These are phyloP conservation scores for Formicarius rufipectus DNA, from an alignment of 2,113 vertebrate species.

Conservation along the genomic window DNA sequence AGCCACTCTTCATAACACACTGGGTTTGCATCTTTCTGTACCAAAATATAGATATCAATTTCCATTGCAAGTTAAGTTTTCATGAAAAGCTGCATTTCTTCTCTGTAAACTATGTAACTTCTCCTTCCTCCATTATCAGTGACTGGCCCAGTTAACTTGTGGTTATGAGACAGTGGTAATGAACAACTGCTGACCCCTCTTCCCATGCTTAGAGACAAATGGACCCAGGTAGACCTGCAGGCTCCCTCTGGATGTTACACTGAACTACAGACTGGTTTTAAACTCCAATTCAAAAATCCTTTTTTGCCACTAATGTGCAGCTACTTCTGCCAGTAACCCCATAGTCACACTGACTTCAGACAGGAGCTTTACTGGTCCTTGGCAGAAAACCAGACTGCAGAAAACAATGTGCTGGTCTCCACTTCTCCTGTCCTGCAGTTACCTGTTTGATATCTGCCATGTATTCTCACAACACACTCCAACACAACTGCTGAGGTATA, in stretches of 20 bases:
- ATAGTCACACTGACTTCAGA: background rate
- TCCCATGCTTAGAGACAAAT: background rate
- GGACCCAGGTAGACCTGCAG: background rate
- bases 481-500: background rate
- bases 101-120: background rate
- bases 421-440: background rate
- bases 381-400: background rate
- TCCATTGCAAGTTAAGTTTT: background rate
- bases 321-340: background rate
- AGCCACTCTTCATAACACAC: background rate
- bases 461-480: background rate
- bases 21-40: background rate
- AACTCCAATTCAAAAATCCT: background rate
- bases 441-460: background rate
- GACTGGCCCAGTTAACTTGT: background rate
- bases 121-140: background rate
- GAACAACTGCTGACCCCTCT: background rate
- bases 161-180: background rate
- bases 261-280: background rate
- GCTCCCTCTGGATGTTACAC: background rate
- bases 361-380: background rate
- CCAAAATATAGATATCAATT: accelerated
- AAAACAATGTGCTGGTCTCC: background rate
- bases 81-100: background rate
- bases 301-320: background rate